Evolutionary conservation across 2,797 vertebrate genomes (phyloP), one percentile per base, ranked within the genome.

Genomic region (Phrynocephalus guinanensis): DNA sequence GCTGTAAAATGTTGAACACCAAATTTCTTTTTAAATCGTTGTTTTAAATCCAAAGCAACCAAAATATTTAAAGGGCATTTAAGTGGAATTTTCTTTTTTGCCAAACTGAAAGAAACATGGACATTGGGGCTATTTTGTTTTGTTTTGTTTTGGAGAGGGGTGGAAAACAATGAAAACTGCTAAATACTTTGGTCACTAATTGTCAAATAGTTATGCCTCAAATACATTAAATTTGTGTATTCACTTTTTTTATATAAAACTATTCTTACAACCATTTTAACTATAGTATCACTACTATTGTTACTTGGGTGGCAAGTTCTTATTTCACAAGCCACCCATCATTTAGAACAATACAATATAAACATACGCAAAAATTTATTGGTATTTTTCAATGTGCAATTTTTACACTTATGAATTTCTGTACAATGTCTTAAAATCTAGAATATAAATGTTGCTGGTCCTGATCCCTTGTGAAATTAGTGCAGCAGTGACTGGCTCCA

Each of bases 181-280:
- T 97, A 96, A 96, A 96, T 96, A 96, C 97, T 97, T 97, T 97
- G 97, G 96, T 98, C 98, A 98, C 97, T 96, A 97, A 96, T 95
- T 72, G 73, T 97, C 97, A 96, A 97, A 98, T 97, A 97, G 95
- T 97, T 97, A 96, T 95, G 96, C 96, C 94, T 96, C 96, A 97
- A 96, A 98, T 97, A 98, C 97, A 97, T 97, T 96, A 96, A 95
- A 96, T 97, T 97, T 98, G 97, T 98, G 97, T 97, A 97, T 98
- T 98, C 98, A 97, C 97, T 98, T 97, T 98, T 98, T 98, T 97
- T 44, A 98, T 98, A 99, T 98, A 99, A 99, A 99, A 99, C 98
- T 99, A 99, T 98, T 98, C 98, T 98, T 98, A 99, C 98, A 99
- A 98, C 98, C 98, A 98, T 98, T 97, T 97, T 95, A 98, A 98